phyloP scores from a whole-genome alignment of 2,888 invertebrate species.

The Hydriomena furcata region DNA sequence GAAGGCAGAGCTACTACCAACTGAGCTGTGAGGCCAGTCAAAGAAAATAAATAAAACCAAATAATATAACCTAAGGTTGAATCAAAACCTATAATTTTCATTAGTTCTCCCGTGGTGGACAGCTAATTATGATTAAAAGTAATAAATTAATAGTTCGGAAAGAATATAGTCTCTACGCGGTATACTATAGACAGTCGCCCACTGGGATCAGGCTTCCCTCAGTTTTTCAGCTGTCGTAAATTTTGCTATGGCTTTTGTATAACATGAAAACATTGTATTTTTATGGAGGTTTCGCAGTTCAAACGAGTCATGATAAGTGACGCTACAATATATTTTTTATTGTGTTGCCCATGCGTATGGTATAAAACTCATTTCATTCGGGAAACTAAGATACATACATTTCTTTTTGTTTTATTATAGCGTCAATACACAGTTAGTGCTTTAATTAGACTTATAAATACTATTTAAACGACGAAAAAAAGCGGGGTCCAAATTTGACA shows the following conservation, averaged over 20 bases:
- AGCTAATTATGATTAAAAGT: too few relatives aligned
- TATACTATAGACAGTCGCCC: constrained; percentile 1
- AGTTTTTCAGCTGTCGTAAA: constrained; percentile 12
- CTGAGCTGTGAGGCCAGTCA: too few relatives aligned
- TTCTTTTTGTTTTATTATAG: background rate
- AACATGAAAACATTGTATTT: constrained; percentile 7
- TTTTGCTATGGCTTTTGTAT: constrained; percentile 7
- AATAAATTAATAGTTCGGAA: background rate
- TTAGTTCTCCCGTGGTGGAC: too few relatives aligned
- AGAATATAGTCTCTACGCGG: background rate
- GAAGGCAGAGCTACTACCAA: too few relatives aligned
- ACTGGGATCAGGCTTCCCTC: constrained; percentile 6
- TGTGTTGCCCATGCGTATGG: background rate
- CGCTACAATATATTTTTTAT: background rate
- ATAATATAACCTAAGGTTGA: too few relatives aligned
- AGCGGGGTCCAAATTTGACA: too few relatives aligned
- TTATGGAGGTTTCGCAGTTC: constrained; percentile 2
- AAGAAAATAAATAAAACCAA: too few relatives aligned
- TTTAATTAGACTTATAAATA: too few relatives aligned
- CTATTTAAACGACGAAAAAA: too few relatives aligned
- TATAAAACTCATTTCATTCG: too few relatives aligned
- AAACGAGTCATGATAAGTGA: constrained; percentile 1
- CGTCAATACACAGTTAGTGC: constrained; percentile 2
- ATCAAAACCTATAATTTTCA: too few relatives aligned
- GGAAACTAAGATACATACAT: too few relatives aligned